Evolutionary conservation across 1,140 invertebrate species (phyloP).

Genomic region (Heliconius melpomene): DNA sequence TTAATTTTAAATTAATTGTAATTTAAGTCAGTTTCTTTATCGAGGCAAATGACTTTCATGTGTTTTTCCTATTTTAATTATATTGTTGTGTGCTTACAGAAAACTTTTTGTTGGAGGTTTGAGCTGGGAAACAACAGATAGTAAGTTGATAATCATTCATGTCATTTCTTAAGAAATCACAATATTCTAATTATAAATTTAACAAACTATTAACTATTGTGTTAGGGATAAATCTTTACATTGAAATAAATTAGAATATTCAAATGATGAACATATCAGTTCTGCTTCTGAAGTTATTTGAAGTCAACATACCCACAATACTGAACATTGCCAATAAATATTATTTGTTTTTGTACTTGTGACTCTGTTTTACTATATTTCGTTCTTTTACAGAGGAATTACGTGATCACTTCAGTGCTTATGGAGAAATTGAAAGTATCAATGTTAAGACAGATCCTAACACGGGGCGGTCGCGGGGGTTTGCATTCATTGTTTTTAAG

Average conservation of each 20-base stretch:
- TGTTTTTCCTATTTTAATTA: constrained; percentile 55
- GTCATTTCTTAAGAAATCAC: constrained; percentile 18
- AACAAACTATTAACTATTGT: no score
- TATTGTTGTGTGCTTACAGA: constrained; percentile 86
- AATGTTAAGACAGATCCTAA: constrained; percentile 96
- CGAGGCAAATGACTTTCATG: constrained; percentile 52
- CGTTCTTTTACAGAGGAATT: constrained; percentile 91
- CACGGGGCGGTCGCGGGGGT: constrained; percentile 94
- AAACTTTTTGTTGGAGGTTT: constrained; percentile 98
- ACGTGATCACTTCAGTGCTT: constrained; percentile 93
- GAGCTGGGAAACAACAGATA: constrained; percentile 98
- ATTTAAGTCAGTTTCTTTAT: constrained; percentile 76
- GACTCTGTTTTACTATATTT: constrained; percentile 54
- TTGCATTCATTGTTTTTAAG: constrained; percentile 97
- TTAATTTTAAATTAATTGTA: constrained; percentile 76
- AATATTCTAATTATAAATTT: constrained; percentile 11
- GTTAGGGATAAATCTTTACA: no score
- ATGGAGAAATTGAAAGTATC: constrained; percentile 95
- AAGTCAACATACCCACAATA: constrained; percentile 78
- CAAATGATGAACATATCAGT: constrained; percentile 79
- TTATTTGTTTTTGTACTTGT: background rate
- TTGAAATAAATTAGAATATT: background rate
- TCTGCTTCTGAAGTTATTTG: constrained; percentile 81
- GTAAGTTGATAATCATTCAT: constrained; percentile 89
- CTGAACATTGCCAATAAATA: constrained; percentile 45